Evolutionary conservation across 1,140 invertebrate genomes (phyloP).

Genomic region (Aphaenogaster rudis): DNA sequence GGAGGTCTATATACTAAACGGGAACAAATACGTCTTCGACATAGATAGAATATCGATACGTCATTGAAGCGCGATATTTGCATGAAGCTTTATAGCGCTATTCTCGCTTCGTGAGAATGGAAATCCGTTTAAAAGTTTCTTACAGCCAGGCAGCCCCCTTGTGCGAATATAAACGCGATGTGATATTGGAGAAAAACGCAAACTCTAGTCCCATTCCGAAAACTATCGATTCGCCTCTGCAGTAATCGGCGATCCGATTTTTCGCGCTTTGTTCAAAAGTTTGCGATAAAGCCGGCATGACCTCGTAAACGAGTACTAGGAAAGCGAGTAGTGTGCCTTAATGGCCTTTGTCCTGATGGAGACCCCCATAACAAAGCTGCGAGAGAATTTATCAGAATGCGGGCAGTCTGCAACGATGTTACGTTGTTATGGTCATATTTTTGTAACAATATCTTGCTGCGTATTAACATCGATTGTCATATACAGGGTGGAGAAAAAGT

Average conservation of each 20-base stretch:
- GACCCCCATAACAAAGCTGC: not conserved
- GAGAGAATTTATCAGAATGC: slow-evolving; percentile 25
- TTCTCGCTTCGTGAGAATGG: not conserved
- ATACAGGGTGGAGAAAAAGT: no score
- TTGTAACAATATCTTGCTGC: not conserved
- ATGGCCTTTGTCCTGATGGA: not conserved
- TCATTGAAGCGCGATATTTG: not conserved
- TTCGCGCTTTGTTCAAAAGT: slow-evolving; percentile 13
- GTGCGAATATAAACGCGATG: not conserved
- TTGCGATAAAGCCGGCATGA: slow-evolving; percentile 38
- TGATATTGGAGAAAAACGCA: not conserved
- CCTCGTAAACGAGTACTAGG: not conserved
- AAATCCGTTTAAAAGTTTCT: not conserved
- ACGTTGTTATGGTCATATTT: not conserved
- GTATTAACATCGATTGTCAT: not conserved
- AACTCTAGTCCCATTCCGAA: not conserved
- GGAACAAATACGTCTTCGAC: not conserved
- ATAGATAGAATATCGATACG: slow-evolving; percentile 15
- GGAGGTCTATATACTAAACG: not conserved
- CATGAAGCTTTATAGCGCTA: not conserved
- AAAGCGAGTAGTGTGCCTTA: not conserved
- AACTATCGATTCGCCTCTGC: not conserved
- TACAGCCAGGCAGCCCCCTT: not conserved
- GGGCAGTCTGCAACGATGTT: not conserved
- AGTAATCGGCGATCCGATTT: not conserved